phyloP scores from a whole-genome alignment of 1,140 invertebrate species.

The Phymastichus coffea region DNA sequence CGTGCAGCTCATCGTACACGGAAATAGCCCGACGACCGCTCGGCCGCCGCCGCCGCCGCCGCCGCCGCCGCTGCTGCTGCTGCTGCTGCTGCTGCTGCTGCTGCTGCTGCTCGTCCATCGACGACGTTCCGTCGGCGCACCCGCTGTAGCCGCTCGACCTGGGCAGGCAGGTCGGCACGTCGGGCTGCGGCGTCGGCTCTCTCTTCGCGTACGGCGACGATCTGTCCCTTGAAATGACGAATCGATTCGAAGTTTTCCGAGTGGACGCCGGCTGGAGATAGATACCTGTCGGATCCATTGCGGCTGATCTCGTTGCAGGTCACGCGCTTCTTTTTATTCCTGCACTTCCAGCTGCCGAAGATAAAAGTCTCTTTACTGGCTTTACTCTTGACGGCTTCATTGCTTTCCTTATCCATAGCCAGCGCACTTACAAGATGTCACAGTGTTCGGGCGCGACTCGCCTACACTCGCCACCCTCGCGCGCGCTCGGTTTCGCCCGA shows the following conservation, averaged over 20 bases:
- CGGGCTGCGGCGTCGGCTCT: background rate
- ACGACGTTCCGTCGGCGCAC: background rate
- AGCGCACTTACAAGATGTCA: background rate
- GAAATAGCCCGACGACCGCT: conserved; percentile 20
- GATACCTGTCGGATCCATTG: conserved; percentile 22
- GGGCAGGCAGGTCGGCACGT: background rate
- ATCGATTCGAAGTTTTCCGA: conserved; percentile 11
- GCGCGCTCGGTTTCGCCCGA: too few species aligned
- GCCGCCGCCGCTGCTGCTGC: background rate
- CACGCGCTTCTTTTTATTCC: conserved; percentile 17
- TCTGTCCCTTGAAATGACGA: conserved; percentile 19
- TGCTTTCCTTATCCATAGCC: conserved; percentile 17
- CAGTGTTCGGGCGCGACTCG: background rate
- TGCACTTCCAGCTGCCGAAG: conserved; percentile 41
- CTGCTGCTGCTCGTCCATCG: background rate
- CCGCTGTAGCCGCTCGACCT: background rate
- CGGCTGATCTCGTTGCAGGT: background rate
- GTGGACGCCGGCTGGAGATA: background rate
- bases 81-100: background rate
- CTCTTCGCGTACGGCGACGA: background rate
- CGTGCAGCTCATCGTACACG: conserved; percentile 29
- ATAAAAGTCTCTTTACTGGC: conserved; percentile 35
- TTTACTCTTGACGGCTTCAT: conserved; percentile 18
- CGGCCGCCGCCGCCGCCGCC: background rate
- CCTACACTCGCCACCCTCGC: too few species aligned